phyloP scores from a whole-genome alignment of 2,888 invertebrate species.

The Scaptodrosophila latifasciaeformis region DNA sequence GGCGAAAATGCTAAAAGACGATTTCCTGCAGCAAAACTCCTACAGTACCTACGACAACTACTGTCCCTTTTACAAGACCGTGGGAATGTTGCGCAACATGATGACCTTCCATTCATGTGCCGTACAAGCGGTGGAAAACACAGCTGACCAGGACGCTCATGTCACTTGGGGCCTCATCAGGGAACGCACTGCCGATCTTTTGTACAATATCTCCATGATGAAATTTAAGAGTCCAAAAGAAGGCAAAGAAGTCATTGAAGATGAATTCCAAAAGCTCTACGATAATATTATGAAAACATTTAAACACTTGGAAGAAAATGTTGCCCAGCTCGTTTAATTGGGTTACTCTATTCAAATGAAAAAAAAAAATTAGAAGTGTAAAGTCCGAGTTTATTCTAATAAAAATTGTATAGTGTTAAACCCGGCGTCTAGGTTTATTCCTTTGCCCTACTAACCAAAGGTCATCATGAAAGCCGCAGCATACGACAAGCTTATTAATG shows the following conservation, averaged over 20 bases:
- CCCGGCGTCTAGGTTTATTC: too few species aligned
- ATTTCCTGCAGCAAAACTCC: conserved; percentile 99
- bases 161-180: conserved; percentile 97
- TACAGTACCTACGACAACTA: conserved; percentile 94
- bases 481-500: conserved; percentile 66
- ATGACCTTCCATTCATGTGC: conserved; percentile 98
- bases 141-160: conserved; percentile 97
- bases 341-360: too few species aligned
- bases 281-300: conserved; percentile 18
- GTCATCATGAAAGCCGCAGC: conserved; percentile 62
- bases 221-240: conserved; percentile 83
- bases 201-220: conserved; percentile 98
- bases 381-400: too few species aligned
- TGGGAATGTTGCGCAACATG: conserved; percentile 98
- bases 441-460: conserved; percentile 27
- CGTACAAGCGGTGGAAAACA: conserved; percentile 95
- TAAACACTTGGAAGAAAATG: conserved; percentile 30
- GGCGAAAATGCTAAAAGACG: conserved; percentile 97
- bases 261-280: conserved; percentile 15
- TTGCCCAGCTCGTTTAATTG: not conserved
- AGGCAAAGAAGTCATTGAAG: conserved; percentile 24
- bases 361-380: too few species aligned
- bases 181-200: conserved; percentile 93
- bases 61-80: conserved; percentile 99
- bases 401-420: too few species aligned